These are phyloP conservation scores for Lathamus discolor DNA, from an alignment of 2,113 vertebrate species.

Conservation along the genomic window DNA sequence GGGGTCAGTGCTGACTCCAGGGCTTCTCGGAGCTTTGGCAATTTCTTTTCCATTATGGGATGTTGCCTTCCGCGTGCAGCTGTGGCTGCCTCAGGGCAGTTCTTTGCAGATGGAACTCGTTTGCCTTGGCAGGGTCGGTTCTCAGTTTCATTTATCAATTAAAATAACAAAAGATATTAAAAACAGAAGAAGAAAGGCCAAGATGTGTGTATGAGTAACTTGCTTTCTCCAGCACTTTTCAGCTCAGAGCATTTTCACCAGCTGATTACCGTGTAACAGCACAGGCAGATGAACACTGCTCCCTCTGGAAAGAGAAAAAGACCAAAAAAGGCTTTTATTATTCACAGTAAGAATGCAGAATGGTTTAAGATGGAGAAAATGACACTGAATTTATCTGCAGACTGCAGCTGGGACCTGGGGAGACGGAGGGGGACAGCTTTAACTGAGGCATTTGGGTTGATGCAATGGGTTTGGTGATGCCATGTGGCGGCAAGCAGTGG, in stretches of 20 bases:
- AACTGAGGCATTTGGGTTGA: not conserved
- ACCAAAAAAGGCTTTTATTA: not conserved
- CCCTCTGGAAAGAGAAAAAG: not conserved
- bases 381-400: not conserved
- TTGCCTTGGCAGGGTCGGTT: not conserved
- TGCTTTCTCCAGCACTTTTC: not conserved
- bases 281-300: not conserved
- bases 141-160: not conserved
- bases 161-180: not conserved
- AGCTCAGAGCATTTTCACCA: not conserved
- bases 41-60: not conserved
- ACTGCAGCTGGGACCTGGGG: not conserved
- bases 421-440: fast-evolving
- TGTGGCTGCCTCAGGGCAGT: not conserved
- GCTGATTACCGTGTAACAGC: not conserved
- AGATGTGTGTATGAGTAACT: not conserved
- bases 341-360: not conserved
- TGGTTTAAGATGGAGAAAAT: not conserved
- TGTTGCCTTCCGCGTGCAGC: not conserved
- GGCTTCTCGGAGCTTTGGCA: not conserved
- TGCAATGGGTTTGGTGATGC: not conserved
- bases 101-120: not conserved
- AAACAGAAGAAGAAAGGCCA: not conserved
- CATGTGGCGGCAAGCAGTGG: not conserved
- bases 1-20: not conserved